Percentiles rank a stretch among this genome's conserved stretches.
Conservation (phyloP, 1,140 invertebrate genomes). For the Ericerus pela region DNA sequence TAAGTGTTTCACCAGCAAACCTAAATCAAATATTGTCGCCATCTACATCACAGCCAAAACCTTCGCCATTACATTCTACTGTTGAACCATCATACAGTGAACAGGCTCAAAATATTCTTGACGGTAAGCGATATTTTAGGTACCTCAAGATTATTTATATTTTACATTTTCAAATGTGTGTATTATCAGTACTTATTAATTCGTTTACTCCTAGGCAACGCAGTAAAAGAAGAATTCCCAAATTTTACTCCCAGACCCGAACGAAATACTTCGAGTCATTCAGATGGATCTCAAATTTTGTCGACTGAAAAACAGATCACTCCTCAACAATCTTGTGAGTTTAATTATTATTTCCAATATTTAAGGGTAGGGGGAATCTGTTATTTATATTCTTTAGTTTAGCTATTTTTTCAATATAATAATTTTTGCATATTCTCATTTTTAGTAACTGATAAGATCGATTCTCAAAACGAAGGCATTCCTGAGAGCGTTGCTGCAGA, state of each 20-base stretch:
- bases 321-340: not conserved
- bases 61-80: not conserved
- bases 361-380: not conserved
- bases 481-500: slow-evolving; percentile 63
- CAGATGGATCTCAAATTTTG: not conserved
- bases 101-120: not conserved
- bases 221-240: not conserved
- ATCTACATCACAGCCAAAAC: slow-evolving; percentile 14
- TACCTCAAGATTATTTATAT: not conserved
- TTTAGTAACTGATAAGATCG: slow-evolving; percentile 15
- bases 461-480: slow-evolving; percentile 38
- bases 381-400: not conserved
- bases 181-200: not conserved
- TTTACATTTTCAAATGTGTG: not conserved
- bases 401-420: not conserved
- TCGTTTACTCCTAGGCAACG: not conserved
- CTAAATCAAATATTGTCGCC: not conserved
- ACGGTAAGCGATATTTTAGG: no score
- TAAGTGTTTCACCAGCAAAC: not conserved
- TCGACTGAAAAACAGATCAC: not conserved
- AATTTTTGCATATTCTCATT: not conserved
- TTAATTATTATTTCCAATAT: not conserved
- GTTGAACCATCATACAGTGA: not conserved
- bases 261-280: not conserved
- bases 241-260: not conserved